Percentiles rank a stretch among this genome's conserved stretches.
Evolutionary conservation across 2,888 invertebrate genomes (phyloP).

Genomic region (Callyntrura guangdongensis): DNA sequence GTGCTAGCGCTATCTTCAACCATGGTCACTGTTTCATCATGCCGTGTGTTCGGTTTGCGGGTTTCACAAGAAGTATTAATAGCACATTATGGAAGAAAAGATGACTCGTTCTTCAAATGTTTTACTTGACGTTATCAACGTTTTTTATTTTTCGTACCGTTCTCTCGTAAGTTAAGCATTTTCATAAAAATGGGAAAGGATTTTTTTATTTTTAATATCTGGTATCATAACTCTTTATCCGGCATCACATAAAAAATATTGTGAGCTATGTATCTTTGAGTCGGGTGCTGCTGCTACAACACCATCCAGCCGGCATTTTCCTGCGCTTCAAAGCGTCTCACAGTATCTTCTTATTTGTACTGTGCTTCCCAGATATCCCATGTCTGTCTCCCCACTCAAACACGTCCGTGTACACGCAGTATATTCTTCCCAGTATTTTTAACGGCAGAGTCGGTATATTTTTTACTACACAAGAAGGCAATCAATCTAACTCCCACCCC

Average conservation of each 20-base stretch:
- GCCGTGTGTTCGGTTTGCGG: too few species aligned
- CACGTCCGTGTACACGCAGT: not conserved
- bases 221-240: constrained; percentile 73
- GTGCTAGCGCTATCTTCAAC: not conserved
- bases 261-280: constrained; percentile 52
- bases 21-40: not conserved
- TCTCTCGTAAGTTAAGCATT: constrained; percentile 1
- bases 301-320: constrained; percentile 54
- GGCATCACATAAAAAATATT: constrained; percentile 32
- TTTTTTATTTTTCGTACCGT: not conserved
- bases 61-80: not conserved
- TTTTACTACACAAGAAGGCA: constrained; percentile 63
- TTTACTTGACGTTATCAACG: not conserved
- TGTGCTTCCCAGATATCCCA: constrained; percentile 21
- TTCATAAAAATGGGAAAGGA: constrained; percentile 33
- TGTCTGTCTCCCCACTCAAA: constrained; percentile 41
- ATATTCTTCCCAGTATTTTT: too few species aligned
- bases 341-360: constrained; percentile 53
- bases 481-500: constrained; percentile 79
- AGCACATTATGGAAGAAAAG: constrained; percentile 18
- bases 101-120: constrained; percentile 49
- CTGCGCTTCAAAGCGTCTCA: constrained; percentile 29
- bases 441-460: constrained; percentile 36
- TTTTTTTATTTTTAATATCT: constrained; percentile 62
- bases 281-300: constrained; percentile 53